A percentile compares a stretch with the other conserved stretches of the same genome.
phyloP scores from a whole-genome alignment of 2,888 invertebrate species.

The Dicyrtomina minuta region DNA sequence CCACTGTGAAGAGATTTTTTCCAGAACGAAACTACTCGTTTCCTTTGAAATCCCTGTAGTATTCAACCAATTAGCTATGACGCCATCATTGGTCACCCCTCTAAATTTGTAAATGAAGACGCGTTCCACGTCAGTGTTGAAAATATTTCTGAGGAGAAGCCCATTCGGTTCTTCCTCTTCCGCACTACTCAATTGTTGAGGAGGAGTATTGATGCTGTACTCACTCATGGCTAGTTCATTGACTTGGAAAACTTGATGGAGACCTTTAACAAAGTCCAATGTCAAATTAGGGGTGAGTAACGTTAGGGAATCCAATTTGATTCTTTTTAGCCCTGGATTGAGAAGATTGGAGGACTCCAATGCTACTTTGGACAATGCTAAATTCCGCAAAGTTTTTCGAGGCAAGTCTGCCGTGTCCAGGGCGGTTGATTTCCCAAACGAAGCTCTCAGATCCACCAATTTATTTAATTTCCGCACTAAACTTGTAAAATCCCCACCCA shows the following conservation, averaged over 20 bases:
- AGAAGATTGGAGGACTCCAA: not conserved
- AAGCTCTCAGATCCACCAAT: slow-evolving; percentile 23
- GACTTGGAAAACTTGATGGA: not conserved
- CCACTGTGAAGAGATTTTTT: slow-evolving; percentile 6
- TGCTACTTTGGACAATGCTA: slow-evolving; percentile 18
- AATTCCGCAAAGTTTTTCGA: slow-evolving; percentile 11
- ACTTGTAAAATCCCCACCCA: slow-evolving; percentile 18
- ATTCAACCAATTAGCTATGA: not conserved
- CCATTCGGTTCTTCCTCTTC: slow-evolving; percentile 13
- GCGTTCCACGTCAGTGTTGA: slow-evolving; percentile 11
- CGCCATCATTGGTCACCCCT: not conserved
- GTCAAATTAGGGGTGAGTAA: not conserved
- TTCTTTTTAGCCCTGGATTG: not conserved
- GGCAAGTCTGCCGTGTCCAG: slow-evolving; percentile 18
- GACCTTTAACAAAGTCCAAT: not conserved
- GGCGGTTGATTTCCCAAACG: not conserved
- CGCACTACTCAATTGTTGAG: not conserved
- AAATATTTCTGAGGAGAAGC: slow-evolving; percentile 1
- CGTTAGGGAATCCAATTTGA: slow-evolving; percentile 17
- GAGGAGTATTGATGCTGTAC: not conserved
- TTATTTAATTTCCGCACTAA: slow-evolving; percentile 16
- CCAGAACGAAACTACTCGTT: slow-evolving; percentile 18
- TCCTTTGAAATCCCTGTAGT: slow-evolving; percentile 6
- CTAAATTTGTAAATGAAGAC: slow-evolving; percentile 19
- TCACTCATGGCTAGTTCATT: slow-evolving; percentile 24